These are phyloP conservation scores for Bombycilla garrulus DNA, from an alignment of 2,113 vertebrate species.

Conservation along the genomic window DNA sequence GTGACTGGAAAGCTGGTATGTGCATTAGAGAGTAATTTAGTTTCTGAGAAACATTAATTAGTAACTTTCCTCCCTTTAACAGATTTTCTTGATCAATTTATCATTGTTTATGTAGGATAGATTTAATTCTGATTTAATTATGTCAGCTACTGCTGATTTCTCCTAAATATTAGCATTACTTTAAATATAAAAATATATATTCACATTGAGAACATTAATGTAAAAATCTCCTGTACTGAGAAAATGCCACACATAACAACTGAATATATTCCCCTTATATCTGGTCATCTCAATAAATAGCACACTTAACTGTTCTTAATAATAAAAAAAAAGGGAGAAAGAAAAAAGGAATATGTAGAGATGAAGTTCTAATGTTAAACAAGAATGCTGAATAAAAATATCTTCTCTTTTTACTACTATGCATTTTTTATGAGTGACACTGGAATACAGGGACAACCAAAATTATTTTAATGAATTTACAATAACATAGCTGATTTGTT, in stretches of 20 bases:
- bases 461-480: slow-evolving; percentile 22
- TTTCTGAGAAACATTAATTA: neutral
- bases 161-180: neutral
- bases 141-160: neutral
- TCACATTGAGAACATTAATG: neutral
- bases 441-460: neutral
- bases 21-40: neutral
- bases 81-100: neutral
- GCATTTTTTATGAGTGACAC: neutral
- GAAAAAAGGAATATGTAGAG: neutral
- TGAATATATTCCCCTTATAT: neutral
- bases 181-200: slow-evolving; percentile 8
- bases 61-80: neutral
- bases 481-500: neutral
- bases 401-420: neutral
- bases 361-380: neutral
- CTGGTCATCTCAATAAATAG: neutral
- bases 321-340: neutral
- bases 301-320: neutral
- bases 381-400: neutral
- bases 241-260: neutral
- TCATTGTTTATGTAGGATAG: neutral
- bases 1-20: neutral
- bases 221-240: slow-evolving; percentile 16
- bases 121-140: neutral